Percentiles rank a stretch among this genome's conserved stretches.
Conservation (phyloP, 1,140 invertebrate species). For the Caerostris darwini region DNA sequence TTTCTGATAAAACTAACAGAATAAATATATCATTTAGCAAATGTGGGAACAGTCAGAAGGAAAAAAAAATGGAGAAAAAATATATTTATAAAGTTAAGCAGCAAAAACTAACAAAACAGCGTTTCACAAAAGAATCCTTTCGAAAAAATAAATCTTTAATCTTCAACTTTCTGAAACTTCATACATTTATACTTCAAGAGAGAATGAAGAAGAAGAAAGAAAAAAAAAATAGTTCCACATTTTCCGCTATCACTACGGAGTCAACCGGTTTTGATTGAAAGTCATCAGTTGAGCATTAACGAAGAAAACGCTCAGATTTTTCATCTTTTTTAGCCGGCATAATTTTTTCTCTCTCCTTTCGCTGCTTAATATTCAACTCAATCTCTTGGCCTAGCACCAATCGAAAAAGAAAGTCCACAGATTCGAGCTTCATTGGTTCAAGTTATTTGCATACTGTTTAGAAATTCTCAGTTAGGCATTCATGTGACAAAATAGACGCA, state of each 20-base stretch:
- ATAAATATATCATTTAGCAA: too few species aligned
- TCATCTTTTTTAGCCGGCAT: not conserved
- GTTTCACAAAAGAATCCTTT: not conserved
- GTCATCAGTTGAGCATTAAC: constrained; percentile 54
- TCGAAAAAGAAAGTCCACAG: not conserved
- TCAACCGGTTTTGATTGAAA: constrained; percentile 55
- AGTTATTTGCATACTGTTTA: constrained; percentile 47
- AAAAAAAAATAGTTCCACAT: not conserved
- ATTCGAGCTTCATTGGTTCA: constrained; percentile 41
- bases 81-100: not conserved
- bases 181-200: constrained; percentile 11
- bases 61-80: not conserved
- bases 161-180: constrained; percentile 25
- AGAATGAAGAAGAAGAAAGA: not conserved
- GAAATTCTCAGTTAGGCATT: constrained; percentile 9
- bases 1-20: too few species aligned
- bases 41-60: not conserved
- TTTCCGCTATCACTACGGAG: not conserved
- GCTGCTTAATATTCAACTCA: constrained; percentile 27
- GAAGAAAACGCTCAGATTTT: constrained; percentile 18
- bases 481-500: constrained; percentile 6
- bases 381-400: not conserved
- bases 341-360: constrained; percentile 6
- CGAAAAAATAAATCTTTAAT: constrained; percentile 31
- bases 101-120: not conserved